These are phyloP conservation scores for Drosophila pallidifrons DNA, from an alignment of 1,140 invertebrate species.

Conservation along the genomic window DNA sequence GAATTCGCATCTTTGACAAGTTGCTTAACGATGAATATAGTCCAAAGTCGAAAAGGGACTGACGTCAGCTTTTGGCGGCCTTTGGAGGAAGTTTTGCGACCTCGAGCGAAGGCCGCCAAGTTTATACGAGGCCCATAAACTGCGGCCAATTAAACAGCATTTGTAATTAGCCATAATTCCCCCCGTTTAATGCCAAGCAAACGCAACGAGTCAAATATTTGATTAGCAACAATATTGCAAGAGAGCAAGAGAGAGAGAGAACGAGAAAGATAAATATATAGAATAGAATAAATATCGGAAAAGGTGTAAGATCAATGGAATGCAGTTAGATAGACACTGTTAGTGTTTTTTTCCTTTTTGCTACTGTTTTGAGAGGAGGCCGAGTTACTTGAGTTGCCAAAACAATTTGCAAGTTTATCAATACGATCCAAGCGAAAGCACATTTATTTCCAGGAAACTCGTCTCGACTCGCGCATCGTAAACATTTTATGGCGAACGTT, in stretches of 20 bases:
- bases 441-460: slow-evolving; percentile 14
- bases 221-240: background rate
- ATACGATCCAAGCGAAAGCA: background rate
- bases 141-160: slow-evolving; percentile 52
- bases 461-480: slow-evolving; percentile 10
- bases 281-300: background rate
- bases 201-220: background rate
- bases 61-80: slow-evolving; percentile 23
- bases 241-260: no score
- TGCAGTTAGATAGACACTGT: background rate
- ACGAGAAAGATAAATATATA: no score
- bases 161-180: slow-evolving; percentile 69
- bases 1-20: background rate
- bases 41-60: background rate
- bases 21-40: background rate
- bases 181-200: slow-evolving; percentile 12
- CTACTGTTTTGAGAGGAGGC: no score
- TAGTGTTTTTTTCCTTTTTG: background rate
- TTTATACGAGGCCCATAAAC: slow-evolving; percentile 52
- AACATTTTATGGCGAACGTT: slow-evolving; percentile 34
- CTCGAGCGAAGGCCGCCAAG: slow-evolving; percentile 40
- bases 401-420: slow-evolving; percentile 17
- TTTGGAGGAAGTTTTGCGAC: slow-evolving; percentile 24
- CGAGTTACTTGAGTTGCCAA: background rate
- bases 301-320: background rate